These are phyloP conservation scores for Neodontobutis hainanensis DNA, from an alignment of 2,113 vertebrate species.

Conservation along the genomic window DNA sequence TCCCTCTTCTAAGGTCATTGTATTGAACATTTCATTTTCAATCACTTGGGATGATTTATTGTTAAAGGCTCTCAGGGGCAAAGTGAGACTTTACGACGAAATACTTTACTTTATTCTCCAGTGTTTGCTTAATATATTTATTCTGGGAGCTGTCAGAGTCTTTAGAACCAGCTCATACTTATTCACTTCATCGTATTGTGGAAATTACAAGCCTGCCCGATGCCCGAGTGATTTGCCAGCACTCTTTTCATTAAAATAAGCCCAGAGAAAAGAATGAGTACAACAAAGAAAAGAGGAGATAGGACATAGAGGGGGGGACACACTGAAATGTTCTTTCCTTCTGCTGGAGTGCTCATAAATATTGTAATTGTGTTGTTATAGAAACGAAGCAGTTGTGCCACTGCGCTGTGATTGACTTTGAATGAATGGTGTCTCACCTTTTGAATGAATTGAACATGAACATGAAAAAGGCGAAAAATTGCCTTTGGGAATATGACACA, in stretches of 20 bases:
- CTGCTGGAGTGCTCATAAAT: constrained; percentile 77
- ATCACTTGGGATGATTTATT: constrained; percentile 65
- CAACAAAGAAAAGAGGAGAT: constrained; percentile 54
- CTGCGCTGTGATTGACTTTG: constrained; percentile 70
- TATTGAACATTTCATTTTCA: constrained; percentile 62
- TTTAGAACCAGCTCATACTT: constrained; percentile 64
- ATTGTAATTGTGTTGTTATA: constrained; percentile 79
- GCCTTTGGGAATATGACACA: constrained; percentile 54
- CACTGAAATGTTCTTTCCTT: constrained; percentile 68
- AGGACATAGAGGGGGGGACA: not conserved
- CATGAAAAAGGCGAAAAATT: constrained; percentile 25
- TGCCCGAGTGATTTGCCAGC: constrained; percentile 66
- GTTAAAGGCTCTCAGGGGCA: constrained; percentile 36
- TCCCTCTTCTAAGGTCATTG: constrained; percentile 46
- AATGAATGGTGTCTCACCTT: constrained; percentile 66
- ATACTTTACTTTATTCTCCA: constrained; percentile 45
- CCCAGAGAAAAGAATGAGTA: constrained; percentile 57
- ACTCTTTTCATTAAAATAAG: constrained; percentile 76
- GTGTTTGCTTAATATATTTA: constrained; percentile 70
- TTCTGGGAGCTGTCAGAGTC: constrained; percentile 55
- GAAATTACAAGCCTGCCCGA: constrained; percentile 70
- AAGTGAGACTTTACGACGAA: constrained; percentile 27
- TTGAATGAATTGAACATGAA: constrained; percentile 65
- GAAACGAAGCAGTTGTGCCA: constrained; percentile 56
- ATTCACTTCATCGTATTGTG: constrained; percentile 69